Base-by-base conservation (phyloP, 2,797 vertebrate species). In the Malacoraja senta region DNA sequence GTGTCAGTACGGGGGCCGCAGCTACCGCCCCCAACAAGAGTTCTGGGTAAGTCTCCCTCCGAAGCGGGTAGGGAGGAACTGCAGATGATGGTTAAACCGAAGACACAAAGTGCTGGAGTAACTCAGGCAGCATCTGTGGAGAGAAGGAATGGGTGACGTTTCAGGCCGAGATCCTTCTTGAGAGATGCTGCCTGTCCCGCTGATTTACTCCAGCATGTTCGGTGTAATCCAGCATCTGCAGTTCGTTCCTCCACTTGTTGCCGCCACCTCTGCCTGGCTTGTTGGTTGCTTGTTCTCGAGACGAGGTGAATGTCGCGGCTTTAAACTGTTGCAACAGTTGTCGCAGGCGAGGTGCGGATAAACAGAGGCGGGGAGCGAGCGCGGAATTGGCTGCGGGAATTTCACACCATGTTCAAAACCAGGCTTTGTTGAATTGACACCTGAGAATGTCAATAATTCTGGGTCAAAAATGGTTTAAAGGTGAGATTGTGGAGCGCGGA, bases 11-110 rank as follows among this genome's bases (percentile, higher is more conserved):
- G 94, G 95, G 13, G 97, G 97, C 0, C 95, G 91, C 74, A 97
- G 95, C 13, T 97, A 97, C 95, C 95, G 95, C 65, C 93, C 96
- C 1, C 95, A 97, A 0, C 96, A 97, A 94, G 97, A 97, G 94
- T 97, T 97, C 94, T 96, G 95, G 97, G 97, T 97, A 95, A 97
- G 65, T 29, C 15, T 44, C 24, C 9, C 7, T 17, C 65, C 65
- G 4, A 53, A 53, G 44, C 44, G 44, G 44, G 44, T 6, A 53
- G 44, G 44, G 0, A 6, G 44, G 44, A 53, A 53, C 44, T 7
- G 44, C 44, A 53, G 44, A 44, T 44, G 44, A 1, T 44, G 44
- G 44, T 3, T 44, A 44, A 44, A 44, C 44, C 0, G 44, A 44
- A 44, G 44, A 53, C 44, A 6, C 44, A 53, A 53, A 53, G 44